These are phyloP conservation scores for Emydocephalus ijimae DNA, from an alignment of 2,113 vertebrate species.

Conservation along the genomic window DNA sequence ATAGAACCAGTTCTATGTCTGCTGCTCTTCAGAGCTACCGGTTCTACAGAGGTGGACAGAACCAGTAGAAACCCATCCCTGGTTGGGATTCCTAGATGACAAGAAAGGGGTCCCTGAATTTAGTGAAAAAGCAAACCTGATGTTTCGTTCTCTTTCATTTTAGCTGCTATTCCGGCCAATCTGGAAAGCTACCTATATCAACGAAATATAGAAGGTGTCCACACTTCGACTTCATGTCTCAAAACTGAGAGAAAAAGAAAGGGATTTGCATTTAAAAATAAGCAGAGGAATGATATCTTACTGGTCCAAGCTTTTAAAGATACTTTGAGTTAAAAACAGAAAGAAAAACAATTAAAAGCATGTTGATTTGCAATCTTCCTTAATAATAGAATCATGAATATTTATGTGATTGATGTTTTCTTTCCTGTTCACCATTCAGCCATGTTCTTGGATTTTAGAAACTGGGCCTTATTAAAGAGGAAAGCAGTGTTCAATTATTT, in stretches of 20 bases:
- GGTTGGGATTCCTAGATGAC: too few species aligned
- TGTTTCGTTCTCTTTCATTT: too few species aligned
- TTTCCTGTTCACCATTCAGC: constrained; percentile 12
- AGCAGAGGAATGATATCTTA: neutral
- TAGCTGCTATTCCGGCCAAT: too few species aligned
- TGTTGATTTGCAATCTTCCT: constrained; percentile 13
- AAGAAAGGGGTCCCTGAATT: too few species aligned
- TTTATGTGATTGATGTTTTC: neutral
- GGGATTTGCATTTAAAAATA: neutral
- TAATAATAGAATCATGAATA: constrained; percentile 13
- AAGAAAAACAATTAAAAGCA: neutral
- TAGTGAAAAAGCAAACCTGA: too few species aligned
- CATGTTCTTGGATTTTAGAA: constrained; percentile 27
- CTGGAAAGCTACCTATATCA: too few species aligned
- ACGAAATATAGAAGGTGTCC: too few species aligned
- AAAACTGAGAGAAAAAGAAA: neutral
- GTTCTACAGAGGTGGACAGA: too few species aligned
- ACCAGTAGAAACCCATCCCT: too few species aligned
- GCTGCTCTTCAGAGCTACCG: too few species aligned
- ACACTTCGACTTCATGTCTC: neutral
- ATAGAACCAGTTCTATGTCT: too few species aligned
- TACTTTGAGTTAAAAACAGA: neutral
- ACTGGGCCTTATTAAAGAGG: constrained; percentile 31
- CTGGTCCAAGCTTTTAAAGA: neutral
- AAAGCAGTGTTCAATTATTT: constrained; percentile 27